phyloP scores from a whole-genome alignment of 2,797 vertebrate species.

The Phoeniculus purpureus region DNA sequence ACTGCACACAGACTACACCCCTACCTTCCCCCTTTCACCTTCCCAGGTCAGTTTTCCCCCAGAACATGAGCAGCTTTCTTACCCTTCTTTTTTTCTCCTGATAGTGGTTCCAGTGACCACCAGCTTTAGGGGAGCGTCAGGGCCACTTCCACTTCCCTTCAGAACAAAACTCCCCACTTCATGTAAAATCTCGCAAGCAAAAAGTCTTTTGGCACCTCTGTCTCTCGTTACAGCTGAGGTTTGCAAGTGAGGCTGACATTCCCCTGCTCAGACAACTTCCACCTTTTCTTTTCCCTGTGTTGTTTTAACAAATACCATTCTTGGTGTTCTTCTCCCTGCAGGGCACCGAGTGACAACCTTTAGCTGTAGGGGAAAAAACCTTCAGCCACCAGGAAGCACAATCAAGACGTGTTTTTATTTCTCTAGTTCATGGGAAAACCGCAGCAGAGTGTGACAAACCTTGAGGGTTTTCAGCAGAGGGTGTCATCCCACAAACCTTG shows the following conservation, averaged over 20 bases:
- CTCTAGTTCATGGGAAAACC: not conserved
- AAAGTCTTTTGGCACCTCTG: not conserved
- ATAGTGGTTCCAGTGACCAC: not conserved
- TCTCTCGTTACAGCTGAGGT: not conserved
- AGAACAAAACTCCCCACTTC: not conserved
- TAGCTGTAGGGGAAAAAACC: not conserved
- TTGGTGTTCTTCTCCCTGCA: not conserved
- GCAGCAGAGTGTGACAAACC: not conserved
- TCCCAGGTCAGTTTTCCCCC: not conserved
- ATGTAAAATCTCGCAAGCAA: not conserved
- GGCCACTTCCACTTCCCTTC: not conserved
- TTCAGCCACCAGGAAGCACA: not conserved
- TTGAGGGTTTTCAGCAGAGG: not conserved
- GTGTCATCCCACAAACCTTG: not conserved
- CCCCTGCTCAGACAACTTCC: not conserved
- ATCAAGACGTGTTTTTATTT: not conserved
- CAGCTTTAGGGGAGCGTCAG: not conserved
- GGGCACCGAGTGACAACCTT: not conserved
- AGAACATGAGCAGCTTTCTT: not conserved
- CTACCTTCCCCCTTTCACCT: not conserved
- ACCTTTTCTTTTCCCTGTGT: not conserved
- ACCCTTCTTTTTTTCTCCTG: not conserved
- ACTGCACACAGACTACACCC: not conserved
- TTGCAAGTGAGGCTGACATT: not conserved
- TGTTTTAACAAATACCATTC: not conserved